Evolutionary conservation across 2,113 vertebrate species (phyloP).

Genomic region (Herpetotheres cachinnans): DNA sequence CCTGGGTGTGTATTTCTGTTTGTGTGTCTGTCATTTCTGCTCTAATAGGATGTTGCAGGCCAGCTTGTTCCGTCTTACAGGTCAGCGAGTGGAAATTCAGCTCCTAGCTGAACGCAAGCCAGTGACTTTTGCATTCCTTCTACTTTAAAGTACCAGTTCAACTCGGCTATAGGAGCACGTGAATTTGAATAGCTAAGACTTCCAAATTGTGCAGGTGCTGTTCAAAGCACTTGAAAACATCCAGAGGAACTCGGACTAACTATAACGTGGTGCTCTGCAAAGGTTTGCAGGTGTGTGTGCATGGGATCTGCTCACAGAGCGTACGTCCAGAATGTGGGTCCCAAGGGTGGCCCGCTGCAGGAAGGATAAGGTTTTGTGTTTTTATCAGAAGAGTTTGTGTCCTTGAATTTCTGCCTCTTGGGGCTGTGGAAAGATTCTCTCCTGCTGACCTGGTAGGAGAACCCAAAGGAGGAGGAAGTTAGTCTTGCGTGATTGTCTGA

Average conservation of each 20-base stretch:
- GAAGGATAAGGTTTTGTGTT: background rate
- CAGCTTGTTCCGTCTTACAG: background rate
- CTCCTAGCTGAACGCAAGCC: background rate
- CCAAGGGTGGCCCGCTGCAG: background rate
- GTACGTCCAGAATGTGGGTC: accelerated
- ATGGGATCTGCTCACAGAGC: background rate
- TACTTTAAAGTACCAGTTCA: background rate
- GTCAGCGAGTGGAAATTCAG: background rate
- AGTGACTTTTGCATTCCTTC: background rate
- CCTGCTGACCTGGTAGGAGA: background rate
- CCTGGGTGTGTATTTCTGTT: background rate
- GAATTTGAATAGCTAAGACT: background rate
- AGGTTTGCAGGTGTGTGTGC: background rate
- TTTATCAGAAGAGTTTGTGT: background rate
- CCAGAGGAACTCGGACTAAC: background rate
- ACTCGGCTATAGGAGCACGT: background rate
- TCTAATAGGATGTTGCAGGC: background rate
- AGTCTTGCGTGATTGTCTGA: background rate
- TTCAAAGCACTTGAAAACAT: background rate
- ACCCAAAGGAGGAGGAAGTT: background rate
- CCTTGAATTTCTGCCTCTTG: background rate
- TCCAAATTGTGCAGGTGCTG: background rate
- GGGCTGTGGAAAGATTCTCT: background rate
- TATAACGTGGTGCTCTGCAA: background rate
- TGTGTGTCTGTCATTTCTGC: background rate